These are phyloP conservation scores for Phainopepla nitens DNA, from an alignment of 2,113 vertebrate species.

Conservation along the genomic window DNA sequence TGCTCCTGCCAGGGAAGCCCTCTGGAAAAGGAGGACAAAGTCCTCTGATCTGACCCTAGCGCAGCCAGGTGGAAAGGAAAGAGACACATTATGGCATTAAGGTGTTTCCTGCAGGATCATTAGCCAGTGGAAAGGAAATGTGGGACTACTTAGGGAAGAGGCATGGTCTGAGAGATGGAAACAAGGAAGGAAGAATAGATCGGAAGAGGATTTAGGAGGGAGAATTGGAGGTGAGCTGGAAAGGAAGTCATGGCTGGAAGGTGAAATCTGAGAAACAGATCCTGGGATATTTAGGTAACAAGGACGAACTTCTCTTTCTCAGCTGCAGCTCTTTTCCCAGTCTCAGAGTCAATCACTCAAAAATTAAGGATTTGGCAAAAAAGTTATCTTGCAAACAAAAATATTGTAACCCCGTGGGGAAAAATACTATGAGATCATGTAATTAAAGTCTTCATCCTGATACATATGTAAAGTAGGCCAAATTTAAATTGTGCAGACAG, in stretches of 20 bases:
- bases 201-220: constrained; percentile 17
- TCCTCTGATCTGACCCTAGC: neutral
- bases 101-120: constrained; percentile 31
- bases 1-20: neutral
- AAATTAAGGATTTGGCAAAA: neutral
- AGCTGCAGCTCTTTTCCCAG: constrained; percentile 7
- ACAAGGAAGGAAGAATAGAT: neutral
- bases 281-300: neutral
- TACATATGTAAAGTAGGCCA: neutral
- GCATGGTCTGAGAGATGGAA: neutral
- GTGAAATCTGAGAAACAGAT: constrained; percentile 29
- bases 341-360: constrained; percentile 3
- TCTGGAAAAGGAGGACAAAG: neutral
- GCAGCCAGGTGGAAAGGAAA: neutral
- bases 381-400: neutral
- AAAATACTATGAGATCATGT: neutral
- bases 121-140: neutral
- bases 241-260: constrained; percentile 1
- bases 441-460: neutral
- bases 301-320: constrained; percentile 11
- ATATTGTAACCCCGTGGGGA: neutral
- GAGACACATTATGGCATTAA: neutral
- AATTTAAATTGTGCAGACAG: constrained; percentile 4
- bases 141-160: constrained; percentile 33
- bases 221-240: neutral